These are phyloP conservation scores for Callinectes sapidus DNA, from an alignment of 2,888 invertebrate genomes.

Conservation along the genomic window DNA sequence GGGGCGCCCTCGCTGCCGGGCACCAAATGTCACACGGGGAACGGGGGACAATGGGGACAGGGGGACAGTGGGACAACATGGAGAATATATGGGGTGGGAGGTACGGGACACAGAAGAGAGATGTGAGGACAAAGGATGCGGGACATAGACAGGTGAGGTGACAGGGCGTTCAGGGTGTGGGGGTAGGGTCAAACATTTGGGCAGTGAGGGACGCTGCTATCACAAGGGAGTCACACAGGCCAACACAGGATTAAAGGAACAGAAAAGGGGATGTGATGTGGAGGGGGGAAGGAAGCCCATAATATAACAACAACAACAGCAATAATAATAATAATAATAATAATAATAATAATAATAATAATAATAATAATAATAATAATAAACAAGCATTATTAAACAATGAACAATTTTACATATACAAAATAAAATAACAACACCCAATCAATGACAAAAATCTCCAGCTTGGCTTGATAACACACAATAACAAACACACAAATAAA, in stretches of 20 bases:
- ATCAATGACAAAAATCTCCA: not conserved
- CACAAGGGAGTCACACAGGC: not conserved
- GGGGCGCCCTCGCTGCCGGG: conserved; percentile 68
- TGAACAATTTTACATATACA: too few relatives aligned
- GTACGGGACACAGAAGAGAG: not conserved
- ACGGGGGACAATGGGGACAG: conserved; percentile 13
- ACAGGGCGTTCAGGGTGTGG: not conserved
- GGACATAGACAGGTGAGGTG: not conserved
- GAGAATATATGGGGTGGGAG: not conserved
- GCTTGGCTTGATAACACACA: not conserved
- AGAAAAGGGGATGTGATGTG: not conserved
- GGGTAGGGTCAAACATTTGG: not conserved
- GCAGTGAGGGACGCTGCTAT: not conserved
- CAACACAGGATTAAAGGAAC: not conserved
- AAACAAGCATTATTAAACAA: not conserved
- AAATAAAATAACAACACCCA: not conserved
- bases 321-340: conserved; percentile 36
- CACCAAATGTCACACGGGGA: conserved; percentile 12
- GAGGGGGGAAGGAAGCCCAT: not conserved
- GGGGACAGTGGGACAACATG: not conserved
- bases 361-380: not conserved
- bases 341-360: not conserved
- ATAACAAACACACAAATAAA: not conserved
- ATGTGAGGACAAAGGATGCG: not conserved
- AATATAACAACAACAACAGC: not conserved